Evolutionary conservation across 2,888 invertebrate species (phyloP).

Genomic region (Epirrhoe tristata): DNA sequence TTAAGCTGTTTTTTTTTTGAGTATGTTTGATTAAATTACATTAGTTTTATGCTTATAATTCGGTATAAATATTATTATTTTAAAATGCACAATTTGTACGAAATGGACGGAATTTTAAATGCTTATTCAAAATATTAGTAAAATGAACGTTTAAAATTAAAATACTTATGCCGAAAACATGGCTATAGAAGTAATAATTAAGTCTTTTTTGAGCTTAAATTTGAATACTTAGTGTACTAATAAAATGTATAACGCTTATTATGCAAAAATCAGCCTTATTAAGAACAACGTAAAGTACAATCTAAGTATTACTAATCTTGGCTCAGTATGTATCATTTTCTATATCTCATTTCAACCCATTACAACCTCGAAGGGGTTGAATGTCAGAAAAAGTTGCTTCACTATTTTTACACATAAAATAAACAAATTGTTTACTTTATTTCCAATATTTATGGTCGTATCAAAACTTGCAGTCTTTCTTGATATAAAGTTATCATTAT

Average conservation of each 20-base stretch:
- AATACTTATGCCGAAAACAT: neutral
- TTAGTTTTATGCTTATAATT: too few relatives aligned
- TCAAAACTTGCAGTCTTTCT: too few relatives aligned
- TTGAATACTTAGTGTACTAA: neutral
- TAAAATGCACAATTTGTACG: conserved; percentile 19
- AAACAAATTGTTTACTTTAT: too few relatives aligned
- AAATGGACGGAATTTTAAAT: conserved; percentile 17
- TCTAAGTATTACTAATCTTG: neutral
- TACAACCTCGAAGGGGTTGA: too few relatives aligned
- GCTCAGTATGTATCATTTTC: neutral
- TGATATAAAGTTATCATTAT: too few relatives aligned
- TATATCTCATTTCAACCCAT: neutral
- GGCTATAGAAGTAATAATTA: neutral
- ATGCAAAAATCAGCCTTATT: conserved; percentile 32
- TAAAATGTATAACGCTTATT: conserved; percentile 12
- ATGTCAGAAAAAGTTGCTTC: too few relatives aligned
- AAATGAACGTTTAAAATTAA: neutral
- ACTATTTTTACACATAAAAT: too few relatives aligned
- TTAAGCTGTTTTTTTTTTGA: too few relatives aligned
- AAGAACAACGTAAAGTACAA: conserved; percentile 23
- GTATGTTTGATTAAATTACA: too few relatives aligned
- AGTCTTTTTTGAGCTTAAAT: neutral
- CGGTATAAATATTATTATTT: neutral
- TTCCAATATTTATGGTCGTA: too few relatives aligned
- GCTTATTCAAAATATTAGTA: neutral